A percentile compares a stretch with the other conserved stretches of the same genome.
Conservation (phyloP, 92 coral and sea anemone species). For the Isaurus tuberculatus region DNA sequence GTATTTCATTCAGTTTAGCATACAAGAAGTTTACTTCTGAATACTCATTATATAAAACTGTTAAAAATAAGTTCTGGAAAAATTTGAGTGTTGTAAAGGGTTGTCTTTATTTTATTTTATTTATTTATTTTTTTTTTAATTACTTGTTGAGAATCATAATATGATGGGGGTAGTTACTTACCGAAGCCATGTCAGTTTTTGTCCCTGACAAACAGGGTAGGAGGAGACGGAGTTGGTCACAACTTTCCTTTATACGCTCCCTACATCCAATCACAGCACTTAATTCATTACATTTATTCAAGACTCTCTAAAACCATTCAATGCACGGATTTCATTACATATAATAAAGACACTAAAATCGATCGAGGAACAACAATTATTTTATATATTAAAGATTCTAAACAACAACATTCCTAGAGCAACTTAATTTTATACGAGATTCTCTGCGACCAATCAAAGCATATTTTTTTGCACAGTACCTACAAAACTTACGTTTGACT, state of each 20-base stretch:
- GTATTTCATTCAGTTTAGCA: too few relatives aligned
- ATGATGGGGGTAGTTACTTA: conserved; percentile 33
- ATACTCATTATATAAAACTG: too few relatives aligned
- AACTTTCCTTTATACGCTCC: conserved; percentile 89
- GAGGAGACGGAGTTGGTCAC: conserved; percentile 81
- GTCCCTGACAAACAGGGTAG: conserved; percentile 83
- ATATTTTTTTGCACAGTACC: neutral
- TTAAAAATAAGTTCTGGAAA: too few relatives aligned
- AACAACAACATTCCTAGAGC: too few relatives aligned
- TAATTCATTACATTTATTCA: neutral
- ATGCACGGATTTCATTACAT: neutral
- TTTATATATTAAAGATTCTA: neutral
- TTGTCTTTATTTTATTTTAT: too few relatives aligned
- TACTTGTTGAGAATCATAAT: too few relatives aligned
- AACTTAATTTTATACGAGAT: neutral
- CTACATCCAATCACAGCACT: conserved; percentile 46
- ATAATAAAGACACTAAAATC: neutral
- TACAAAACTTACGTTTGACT: neutral
- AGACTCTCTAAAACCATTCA: neutral
- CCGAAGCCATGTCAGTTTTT: conserved; percentile 92
- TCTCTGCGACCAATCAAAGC: neutral
- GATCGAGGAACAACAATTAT: neutral
- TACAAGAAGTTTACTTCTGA: too few relatives aligned
- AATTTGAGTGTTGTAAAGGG: too few relatives aligned
- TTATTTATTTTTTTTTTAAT: too few relatives aligned